phyloP scores from a whole-genome alignment of 2,797 vertebrate genomes.

The Poliocrania exsul region DNA sequence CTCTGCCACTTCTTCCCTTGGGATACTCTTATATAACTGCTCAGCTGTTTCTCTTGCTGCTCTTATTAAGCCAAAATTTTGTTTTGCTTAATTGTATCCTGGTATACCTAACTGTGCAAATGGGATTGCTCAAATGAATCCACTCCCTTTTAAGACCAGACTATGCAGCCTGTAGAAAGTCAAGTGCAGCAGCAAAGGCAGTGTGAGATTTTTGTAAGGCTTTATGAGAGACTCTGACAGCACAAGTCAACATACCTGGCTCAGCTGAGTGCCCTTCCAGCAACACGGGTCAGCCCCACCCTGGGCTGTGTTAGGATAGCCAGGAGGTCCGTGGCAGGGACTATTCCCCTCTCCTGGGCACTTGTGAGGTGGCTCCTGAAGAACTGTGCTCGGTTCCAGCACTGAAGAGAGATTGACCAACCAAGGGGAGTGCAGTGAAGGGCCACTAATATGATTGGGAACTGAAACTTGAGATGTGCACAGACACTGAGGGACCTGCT shows the following conservation, averaged over 20 bases:
- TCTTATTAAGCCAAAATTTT: slow-evolving; percentile 2
- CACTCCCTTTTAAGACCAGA: neutral
- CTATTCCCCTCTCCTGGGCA: neutral
- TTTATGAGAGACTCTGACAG: neutral
- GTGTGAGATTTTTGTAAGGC: neutral
- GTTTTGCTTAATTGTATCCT: neutral
- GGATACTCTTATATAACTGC: neutral
- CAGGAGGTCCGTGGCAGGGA: neutral
- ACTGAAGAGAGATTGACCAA: neutral
- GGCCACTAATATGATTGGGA: neutral
- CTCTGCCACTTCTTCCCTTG: slow-evolving; percentile 18
- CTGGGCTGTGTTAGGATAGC: fast-evolving
- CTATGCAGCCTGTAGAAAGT: neutral
- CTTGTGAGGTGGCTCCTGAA: neutral
- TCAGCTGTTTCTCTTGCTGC: slow-evolving; percentile 52
- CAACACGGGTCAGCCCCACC: fast-evolving
- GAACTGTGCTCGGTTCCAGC: neutral
- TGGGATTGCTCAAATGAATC: neutral
- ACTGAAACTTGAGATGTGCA: neutral
- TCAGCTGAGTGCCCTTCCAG: neutral
- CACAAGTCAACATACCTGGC: neutral
- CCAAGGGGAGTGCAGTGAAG: neutral
- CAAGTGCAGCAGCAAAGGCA: neutral
- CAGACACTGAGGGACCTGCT: neutral
- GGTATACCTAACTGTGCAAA: neutral